Conservation (phyloP, 2,888 invertebrate species). For the Choreutis nemorana region DNA sequence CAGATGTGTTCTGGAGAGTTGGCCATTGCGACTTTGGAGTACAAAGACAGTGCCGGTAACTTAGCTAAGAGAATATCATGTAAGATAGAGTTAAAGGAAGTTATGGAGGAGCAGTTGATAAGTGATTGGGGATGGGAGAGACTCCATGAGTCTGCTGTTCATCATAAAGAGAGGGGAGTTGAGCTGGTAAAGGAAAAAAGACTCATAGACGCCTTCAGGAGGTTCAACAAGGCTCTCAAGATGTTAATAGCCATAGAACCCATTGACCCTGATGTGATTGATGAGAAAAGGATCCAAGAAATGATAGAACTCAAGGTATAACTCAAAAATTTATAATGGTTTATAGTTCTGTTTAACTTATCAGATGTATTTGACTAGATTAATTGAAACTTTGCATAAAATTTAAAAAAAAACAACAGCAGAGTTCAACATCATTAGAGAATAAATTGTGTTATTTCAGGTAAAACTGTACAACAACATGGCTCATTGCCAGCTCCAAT, state of each 20-base stretch:
- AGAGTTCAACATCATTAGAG: background rate
- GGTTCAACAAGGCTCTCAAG: constrained; percentile 78
- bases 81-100: constrained; percentile 41
- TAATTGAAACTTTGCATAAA: background rate
- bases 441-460: constrained; percentile 31
- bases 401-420: background rate
- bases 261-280: constrained; percentile 62
- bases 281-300: constrained; percentile 50
- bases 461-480: constrained; percentile 81
- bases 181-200: constrained; percentile 70
- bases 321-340: background rate
- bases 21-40: constrained; percentile 38
- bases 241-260: constrained; percentile 70
- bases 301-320: constrained; percentile 62
- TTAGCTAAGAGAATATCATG: constrained; percentile 39
- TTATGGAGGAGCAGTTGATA: constrained; percentile 52
- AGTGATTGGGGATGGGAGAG: constrained; percentile 67
- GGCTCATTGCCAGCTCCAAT: constrained; percentile 80
- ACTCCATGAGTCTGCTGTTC: constrained; percentile 51
- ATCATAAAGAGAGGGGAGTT: constrained; percentile 68
- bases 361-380: too few species aligned
- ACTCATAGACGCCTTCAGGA: constrained; percentile 72
- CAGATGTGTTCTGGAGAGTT: constrained; percentile 60
- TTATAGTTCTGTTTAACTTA: background rate
- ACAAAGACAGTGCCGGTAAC: constrained; percentile 28